Conservation (phyloP, 2,797 vertebrate species). For the Chrysocyon brachyurus region DNA sequence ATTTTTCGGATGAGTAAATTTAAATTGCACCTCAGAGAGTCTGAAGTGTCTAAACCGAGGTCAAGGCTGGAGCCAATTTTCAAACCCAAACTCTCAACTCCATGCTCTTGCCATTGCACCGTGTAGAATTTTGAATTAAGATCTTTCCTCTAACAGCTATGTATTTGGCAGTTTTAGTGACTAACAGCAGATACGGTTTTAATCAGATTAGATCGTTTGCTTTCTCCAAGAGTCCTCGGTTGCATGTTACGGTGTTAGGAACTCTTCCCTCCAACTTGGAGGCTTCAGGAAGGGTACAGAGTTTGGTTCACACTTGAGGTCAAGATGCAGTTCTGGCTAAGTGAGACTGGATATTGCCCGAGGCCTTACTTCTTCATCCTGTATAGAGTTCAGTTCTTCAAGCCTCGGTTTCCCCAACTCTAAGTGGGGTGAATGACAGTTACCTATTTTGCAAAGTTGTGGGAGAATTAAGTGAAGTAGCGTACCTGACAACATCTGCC, state of each 20-base stretch:
- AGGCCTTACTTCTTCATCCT: neutral
- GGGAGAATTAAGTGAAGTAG: slow-evolving; percentile 24
- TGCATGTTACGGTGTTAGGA: slow-evolving; percentile 31
- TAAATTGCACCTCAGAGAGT: slow-evolving; percentile 47
- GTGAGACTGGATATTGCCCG: neutral
- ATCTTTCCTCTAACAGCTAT: neutral
- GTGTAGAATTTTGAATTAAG: slow-evolving; percentile 55
- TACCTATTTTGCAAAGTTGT: slow-evolving; percentile 26
- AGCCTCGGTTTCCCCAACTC: neutral
- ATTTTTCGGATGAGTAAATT: slow-evolving; percentile 72
- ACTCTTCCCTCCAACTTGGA: neutral
- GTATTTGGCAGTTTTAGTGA: slow-evolving; percentile 55
- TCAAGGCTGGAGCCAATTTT: slow-evolving; percentile 50
- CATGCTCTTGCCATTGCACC: slow-evolving; percentile 1
- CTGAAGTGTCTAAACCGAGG: slow-evolving; percentile 45
- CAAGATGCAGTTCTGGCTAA: neutral
- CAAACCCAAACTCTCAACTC: slow-evolving; percentile 33
- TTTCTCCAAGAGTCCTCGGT: slow-evolving; percentile 20
- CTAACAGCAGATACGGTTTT: slow-evolving; percentile 60
- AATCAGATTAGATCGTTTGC: slow-evolving; percentile 22
- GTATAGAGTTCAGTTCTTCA: neutral
- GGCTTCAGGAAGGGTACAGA: slow-evolving; percentile 46
- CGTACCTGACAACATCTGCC: neutral
- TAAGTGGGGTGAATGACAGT: neutral
- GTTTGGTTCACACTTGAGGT: slow-evolving; percentile 53